phyloP scores from a whole-genome alignment of 2,113 vertebrate genomes.

The Xerus inauris region DNA sequence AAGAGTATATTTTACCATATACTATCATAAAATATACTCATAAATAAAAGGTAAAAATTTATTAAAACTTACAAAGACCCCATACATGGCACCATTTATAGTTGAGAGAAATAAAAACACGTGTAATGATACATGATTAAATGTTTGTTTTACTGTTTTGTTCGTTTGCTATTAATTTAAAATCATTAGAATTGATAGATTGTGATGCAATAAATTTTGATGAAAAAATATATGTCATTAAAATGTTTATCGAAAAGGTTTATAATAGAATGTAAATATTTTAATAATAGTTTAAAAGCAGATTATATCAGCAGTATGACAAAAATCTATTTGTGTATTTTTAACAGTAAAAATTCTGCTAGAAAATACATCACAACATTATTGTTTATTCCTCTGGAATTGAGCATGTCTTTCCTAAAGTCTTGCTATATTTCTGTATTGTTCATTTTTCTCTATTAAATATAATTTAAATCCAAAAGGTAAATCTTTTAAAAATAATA shows the following conservation, averaged over 20 bases:
- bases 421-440: not conserved
- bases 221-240: not conserved
- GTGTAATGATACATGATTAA: not conserved
- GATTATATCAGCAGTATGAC: not conserved
- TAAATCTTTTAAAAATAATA: not conserved
- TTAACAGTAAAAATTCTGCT: not conserved
- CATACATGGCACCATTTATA: too few relatives aligned
- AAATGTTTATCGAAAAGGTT: not conserved
- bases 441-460: not conserved
- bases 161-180: not conserved
- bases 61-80: not conserved
- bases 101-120: not conserved
- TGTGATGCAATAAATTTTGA: not conserved
- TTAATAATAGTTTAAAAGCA: not conserved
- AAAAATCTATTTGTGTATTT: not conserved
- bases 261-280: not conserved
- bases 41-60: not conserved
- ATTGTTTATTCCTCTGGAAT: not conserved
- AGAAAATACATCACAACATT: not conserved
- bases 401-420: not conserved
- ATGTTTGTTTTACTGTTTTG: not conserved
- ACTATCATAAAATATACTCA: not conserved
- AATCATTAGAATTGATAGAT: not conserved
- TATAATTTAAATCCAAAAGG: not conserved
- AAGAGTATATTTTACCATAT: not conserved